Evolutionary conservation across 2,888 invertebrate genomes (phyloP).

Genomic region (Labia minor): DNA sequence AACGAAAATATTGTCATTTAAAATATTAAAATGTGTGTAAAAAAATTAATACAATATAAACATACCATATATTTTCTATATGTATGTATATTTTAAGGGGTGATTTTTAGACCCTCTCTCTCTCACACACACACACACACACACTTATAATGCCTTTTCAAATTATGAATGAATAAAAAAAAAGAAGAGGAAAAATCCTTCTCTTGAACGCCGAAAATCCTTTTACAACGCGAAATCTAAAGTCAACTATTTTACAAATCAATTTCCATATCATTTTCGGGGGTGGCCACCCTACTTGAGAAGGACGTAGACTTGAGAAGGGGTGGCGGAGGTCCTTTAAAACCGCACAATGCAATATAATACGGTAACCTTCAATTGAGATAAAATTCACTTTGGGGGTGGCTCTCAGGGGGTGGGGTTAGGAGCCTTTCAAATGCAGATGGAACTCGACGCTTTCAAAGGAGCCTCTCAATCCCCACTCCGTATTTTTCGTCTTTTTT

Average conservation of each 20-base stretch:
- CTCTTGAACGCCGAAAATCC: background rate
- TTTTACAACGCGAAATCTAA: constrained; percentile 19
- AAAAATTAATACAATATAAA: too few species aligned
- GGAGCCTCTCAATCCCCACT: background rate
- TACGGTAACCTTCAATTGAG: constrained; percentile 25
- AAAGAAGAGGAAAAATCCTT: background rate
- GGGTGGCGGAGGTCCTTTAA: background rate
- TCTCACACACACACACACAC: background rate
- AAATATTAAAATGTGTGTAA: too few species aligned
- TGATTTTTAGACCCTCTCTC: too few species aligned
- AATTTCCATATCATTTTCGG: constrained; percentile 27
- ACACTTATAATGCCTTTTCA: background rate
- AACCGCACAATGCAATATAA: constrained; percentile 20
- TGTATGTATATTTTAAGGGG: too few species aligned
- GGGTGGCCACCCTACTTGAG: constrained; percentile 13
- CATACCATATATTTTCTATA: too few species aligned
- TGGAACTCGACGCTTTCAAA: constrained; percentile 14
- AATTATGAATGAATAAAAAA: background rate
- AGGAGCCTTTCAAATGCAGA: constrained; percentile 25
- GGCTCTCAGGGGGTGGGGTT: constrained; percentile 16
- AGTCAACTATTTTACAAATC: constrained; percentile 27
- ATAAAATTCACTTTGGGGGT: constrained; percentile 25
- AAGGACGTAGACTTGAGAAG: background rate
- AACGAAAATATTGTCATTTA: too few species aligned
- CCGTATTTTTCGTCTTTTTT: background rate